phyloP scores from a whole-genome alignment of 2,888 invertebrate species.

The Creontiades dilutus region DNA sequence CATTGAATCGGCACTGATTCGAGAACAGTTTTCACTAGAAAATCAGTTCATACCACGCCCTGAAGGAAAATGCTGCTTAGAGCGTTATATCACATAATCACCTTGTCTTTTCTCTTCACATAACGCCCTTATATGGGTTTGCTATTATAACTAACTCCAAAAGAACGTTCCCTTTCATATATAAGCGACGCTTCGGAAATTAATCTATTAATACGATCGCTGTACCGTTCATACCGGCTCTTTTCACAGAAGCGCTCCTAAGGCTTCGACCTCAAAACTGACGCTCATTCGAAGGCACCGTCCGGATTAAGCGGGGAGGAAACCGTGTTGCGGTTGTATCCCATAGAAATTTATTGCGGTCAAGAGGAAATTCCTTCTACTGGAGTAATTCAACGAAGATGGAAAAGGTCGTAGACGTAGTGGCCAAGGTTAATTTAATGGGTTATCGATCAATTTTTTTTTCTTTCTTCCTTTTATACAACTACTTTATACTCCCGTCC shows the following conservation, averaged over 20 bases:
- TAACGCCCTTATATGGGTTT: too few species aligned
- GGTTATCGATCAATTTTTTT: slow-evolving; percentile 40
- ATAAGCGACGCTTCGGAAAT: too few species aligned
- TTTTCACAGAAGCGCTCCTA: too few species aligned
- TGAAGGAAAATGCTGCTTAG: background rate
- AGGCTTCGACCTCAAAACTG: background rate
- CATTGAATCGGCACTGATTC: too few species aligned
- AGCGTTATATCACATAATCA: background rate
- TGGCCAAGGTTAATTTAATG: slow-evolving; percentile 34
- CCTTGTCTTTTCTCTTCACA: too few species aligned
- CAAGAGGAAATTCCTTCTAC: slow-evolving; percentile 27
- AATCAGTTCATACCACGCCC: too few species aligned
- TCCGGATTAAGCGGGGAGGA: background rate
- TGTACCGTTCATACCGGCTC: too few species aligned
- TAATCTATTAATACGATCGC: too few species aligned
- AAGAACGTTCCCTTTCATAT: too few species aligned
- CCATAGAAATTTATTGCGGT: slow-evolving; percentile 52
- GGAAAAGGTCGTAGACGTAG: slow-evolving; percentile 44
- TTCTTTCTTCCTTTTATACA: background rate
- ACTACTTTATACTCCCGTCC: slow-evolving; percentile 10
- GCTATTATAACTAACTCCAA: too few species aligned
- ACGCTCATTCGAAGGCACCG: background rate
- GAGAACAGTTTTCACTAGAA: too few species aligned
- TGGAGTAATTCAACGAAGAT: slow-evolving; percentile 41
- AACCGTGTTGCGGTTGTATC: background rate